Conservation (phyloP, 2,797 vertebrate species). For the Eremophila alpestris region DNA sequence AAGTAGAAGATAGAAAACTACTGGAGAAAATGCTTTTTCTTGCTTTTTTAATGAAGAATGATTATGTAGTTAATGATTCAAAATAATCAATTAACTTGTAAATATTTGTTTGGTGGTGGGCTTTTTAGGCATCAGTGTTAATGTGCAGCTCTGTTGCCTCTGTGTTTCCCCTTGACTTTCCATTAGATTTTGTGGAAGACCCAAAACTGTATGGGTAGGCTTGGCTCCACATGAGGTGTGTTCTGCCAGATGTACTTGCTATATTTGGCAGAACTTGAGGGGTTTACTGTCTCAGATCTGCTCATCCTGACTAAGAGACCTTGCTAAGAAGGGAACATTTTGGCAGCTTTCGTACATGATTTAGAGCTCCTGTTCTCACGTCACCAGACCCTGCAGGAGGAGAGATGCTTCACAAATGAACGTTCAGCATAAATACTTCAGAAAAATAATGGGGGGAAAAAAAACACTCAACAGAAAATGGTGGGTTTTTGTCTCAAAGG, state of each 20-base stretch:
- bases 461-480: not conserved
- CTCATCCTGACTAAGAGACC: conserved; percentile 12
- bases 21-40: not conserved
- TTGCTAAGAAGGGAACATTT: conserved; percentile 49
- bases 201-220: not conserved
- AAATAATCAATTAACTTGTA: not conserved
- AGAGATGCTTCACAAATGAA: conserved; percentile 32
- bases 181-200: not conserved
- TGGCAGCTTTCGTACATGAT: conserved; percentile 50
- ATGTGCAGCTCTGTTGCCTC: not conserved
- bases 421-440: not conserved
- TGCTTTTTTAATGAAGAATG: not conserved
- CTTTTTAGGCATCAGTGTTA: not conserved
- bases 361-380: conserved; percentile 11
- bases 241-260: conserved; percentile 48
- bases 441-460: not conserved
- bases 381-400: conserved; percentile 41
- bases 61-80: not conserved
- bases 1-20: not conserved
- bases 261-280: conserved; percentile 50
- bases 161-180: not conserved
- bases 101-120: not conserved
- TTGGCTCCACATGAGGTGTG: conserved; percentile 32
- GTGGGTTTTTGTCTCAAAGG: not conserved
- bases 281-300: conserved; percentile 27